Percentiles rank a stretch among this genome's conserved stretches.
Evolutionary conservation across 2,797 vertebrate species (phyloP).

Genomic region (Microctenopoma stevenorrisi): DNA sequence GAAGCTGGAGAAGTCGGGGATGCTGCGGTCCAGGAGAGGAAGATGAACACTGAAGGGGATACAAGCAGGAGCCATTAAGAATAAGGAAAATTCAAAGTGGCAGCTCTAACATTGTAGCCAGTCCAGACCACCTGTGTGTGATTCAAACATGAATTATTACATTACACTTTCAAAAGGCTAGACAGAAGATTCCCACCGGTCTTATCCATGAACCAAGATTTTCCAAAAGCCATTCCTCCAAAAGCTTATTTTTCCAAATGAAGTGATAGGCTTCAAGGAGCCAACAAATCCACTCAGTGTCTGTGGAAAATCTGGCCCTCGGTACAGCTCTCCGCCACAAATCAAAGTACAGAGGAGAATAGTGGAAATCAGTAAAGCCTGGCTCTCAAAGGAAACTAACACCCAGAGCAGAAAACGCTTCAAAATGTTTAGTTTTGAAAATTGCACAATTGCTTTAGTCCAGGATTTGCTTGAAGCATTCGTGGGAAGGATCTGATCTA

Average conservation of each 20-base stretch:
- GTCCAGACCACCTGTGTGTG: constrained; percentile 59
- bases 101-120: constrained; percentile 17
- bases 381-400: constrained; percentile 70
- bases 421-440: constrained; percentile 75
- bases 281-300: constrained; percentile 65
- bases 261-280: constrained; percentile 75
- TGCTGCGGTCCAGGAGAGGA: constrained; percentile 95
- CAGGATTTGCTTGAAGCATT: constrained; percentile 67
- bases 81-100: constrained; percentile 6
- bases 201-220: constrained; percentile 58
- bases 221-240: constrained; percentile 69
- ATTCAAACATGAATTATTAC: constrained; percentile 62
- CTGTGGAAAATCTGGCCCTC: constrained; percentile 73
- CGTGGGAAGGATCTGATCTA: constrained; percentile 71
- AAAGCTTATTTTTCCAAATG: constrained; percentile 75
- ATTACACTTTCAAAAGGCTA: constrained; percentile 51
- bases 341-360: constrained; percentile 70
- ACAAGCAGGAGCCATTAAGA: constrained; percentile 32
- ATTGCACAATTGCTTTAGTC: constrained; percentile 64
- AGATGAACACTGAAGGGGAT: constrained; percentile 89
- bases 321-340: constrained; percentile 61
- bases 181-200: constrained; percentile 44
- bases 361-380: constrained; percentile 70
- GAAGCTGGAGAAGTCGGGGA: constrained; percentile 98
- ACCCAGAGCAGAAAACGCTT: constrained; percentile 66